Base-by-base conservation (phyloP, 2,113 vertebrate genomes). In the Prinia subflava region DNA sequence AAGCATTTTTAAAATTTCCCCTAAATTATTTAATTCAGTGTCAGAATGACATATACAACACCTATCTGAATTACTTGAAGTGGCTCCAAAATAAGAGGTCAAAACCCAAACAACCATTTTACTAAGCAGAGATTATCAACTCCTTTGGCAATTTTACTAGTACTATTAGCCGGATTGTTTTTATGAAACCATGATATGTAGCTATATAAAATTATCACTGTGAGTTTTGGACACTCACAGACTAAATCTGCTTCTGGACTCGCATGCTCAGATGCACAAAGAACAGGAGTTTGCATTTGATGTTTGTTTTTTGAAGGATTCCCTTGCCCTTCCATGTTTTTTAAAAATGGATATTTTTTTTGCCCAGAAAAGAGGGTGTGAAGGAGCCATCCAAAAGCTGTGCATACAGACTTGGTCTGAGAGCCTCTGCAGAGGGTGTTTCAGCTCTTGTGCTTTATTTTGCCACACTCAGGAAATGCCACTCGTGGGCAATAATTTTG, bases 251-350 rank as follows among this genome's bases (percentile, higher is more conserved):
- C 17, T 73, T 46, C 44, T 44, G 68, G 13, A 14, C 24, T 83
- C 10, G 5, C 9, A 0, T 42, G 39, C 41, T 59, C 35, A 16
- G 17, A 8, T 64, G 24, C 12, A 35, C 25, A 31, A 31, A 74
- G 59, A 12, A 9, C 41, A 18, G 27, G 30, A 33, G 15, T 76
- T 68, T 75, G 20, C 41, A 9, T 59, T 42, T 68, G 16, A 33
- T 68, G 23, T 8, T 68, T 44, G 8, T 42, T 44, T 44, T 77
- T 24, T 50, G 70, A 22, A 88, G n/a, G 25, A n/a, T 70, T 46
- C 4, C 5, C 7, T 5, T 17, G n/a, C 15, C 5, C 14, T n/a
- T 27, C 8, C 1, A 0, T 35, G 6, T 79, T 87, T 46, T 19
- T 52, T 41, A n/a, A 7, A 50, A 44, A 23, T 5, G 3, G 9